Evolutionary conservation across 2,888 invertebrate genomes (phyloP), one percentile per base, ranked within the genome.

Genomic region (Dryococelus australis): DNA sequence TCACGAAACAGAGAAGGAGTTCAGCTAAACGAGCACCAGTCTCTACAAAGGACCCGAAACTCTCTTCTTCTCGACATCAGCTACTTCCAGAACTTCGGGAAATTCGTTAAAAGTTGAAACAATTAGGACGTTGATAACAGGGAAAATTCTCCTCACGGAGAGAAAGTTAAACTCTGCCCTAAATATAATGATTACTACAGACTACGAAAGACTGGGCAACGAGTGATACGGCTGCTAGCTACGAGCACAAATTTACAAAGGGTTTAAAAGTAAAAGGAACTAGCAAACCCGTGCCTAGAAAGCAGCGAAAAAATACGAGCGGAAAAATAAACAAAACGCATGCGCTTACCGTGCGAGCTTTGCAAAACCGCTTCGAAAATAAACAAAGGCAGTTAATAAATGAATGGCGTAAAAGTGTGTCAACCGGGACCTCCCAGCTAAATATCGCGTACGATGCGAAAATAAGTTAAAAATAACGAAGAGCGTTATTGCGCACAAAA

Each of bases 401-500:
- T 20, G 65, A 65, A 65, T 65, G 65, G 20, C 24, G 65, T n/a
- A 65, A 65, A 65, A n/a, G 65, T 6, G 65, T 65, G 65, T 65
- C 65, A 65, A 65, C 65, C 16, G 12, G 24, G 16, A n/a, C 24
- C 65, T 65, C 20, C 20, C 65, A 65, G 20, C 12, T 65, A 65
- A 65, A 65, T n/a, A 65, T n/a, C 8, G 24, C 20, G 65, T n/a
- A n/a, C 65, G 65, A 24, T 65, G 65, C n/a, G 65, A 65, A 65
- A 65, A 65, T 65, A 65, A 65, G 65, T 65, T 65, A n/a, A n/a
- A n/a, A 65, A 47, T 47, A 65, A 65, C n/a, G 65, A 65, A 65
- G n/a, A 65, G 65, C 65, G 16, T 65, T 16, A 8, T n/a, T 35
- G 35, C 35, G 35, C 35, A 65, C 65, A 20, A 65, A 24, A 24